Conservation (phyloP, 2,113 vertebrate genomes). For the Zapus hudsonius region DNA sequence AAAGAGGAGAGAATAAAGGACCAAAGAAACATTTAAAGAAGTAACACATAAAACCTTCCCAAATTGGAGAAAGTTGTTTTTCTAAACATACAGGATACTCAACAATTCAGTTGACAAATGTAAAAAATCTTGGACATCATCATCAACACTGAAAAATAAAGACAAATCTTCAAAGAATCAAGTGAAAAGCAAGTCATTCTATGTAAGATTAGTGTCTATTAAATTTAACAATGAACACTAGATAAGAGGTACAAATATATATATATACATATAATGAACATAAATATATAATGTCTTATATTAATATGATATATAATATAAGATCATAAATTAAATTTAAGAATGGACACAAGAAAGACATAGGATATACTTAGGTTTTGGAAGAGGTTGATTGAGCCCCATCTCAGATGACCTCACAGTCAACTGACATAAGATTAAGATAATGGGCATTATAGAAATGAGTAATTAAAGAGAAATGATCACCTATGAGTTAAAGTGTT, state of each 20-base stretch:
- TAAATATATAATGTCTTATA: too few species aligned
- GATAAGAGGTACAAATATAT: too few species aligned
- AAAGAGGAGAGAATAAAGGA: neutral
- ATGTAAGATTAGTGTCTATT: too few species aligned
- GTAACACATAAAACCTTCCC: neutral
- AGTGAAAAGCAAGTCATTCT: neutral
- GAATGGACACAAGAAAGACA: too few species aligned
- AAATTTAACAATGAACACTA: too few species aligned
- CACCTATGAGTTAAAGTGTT: neutral
- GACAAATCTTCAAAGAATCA: neutral
- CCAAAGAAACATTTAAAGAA: neutral
- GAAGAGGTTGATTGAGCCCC: too few species aligned
- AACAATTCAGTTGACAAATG: neutral
- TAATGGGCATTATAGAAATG: neutral
- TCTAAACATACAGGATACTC: neutral
- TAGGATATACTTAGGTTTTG: too few species aligned
- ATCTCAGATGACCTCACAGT: neutral
- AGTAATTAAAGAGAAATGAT: neutral
- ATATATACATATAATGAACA: too few species aligned
- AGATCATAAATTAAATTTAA: too few species aligned
- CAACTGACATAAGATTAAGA: neutral
- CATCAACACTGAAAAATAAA: neutral
- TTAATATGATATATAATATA: too few species aligned
- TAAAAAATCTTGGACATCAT: neutral
- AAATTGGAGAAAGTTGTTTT: neutral